Evolutionary conservation across 2,888 invertebrate species (phyloP).

Genomic region (Dynastes tityus): DNA sequence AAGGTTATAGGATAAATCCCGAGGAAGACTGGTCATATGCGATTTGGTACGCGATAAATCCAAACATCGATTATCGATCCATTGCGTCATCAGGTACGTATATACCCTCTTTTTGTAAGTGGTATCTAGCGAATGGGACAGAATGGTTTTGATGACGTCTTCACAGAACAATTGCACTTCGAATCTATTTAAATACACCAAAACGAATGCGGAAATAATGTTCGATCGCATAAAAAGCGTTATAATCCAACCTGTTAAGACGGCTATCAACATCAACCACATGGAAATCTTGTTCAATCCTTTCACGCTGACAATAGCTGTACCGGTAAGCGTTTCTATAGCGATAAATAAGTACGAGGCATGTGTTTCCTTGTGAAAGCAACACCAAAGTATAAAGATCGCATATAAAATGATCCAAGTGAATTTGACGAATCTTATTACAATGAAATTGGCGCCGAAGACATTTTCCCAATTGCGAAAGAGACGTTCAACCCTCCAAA

Average conservation of each 20-base stretch:
- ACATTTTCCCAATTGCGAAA: slow-evolving; percentile 46
- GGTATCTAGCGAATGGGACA: slow-evolving; percentile 12
- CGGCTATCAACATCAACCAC: not conserved
- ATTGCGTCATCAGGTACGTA: slow-evolving; percentile 52
- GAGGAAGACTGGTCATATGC: slow-evolving; percentile 38
- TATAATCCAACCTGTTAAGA: slow-evolving; percentile 1
- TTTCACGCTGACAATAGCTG: not conserved
- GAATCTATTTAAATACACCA: slow-evolving; percentile 26
- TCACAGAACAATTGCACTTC: slow-evolving; percentile 32
- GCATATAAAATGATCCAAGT: slow-evolving; percentile 30
- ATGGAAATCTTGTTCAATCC: not conserved
- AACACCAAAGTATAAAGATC: slow-evolving; percentile 45
- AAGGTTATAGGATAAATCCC: slow-evolving; percentile 23
- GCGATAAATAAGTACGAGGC: slow-evolving; percentile 34
- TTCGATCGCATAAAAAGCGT: slow-evolving; percentile 41
- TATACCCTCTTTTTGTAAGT: slow-evolving; percentile 28
- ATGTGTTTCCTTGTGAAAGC: not conserved
- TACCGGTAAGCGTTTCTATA: slow-evolving; percentile 30
- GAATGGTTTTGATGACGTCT: slow-evolving; percentile 32
- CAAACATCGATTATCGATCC: slow-evolving; percentile 48
- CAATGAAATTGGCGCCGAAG: slow-evolving; percentile 38
- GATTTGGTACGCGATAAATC: slow-evolving; percentile 22
- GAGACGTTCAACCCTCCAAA: slow-evolving; percentile 42
- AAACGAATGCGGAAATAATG: slow-evolving; percentile 39
- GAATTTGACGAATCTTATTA: slow-evolving; percentile 45